Evolutionary conservation across 1,140 invertebrate species (phyloP).

Genomic region (Caenorhabditis remanei): DNA sequence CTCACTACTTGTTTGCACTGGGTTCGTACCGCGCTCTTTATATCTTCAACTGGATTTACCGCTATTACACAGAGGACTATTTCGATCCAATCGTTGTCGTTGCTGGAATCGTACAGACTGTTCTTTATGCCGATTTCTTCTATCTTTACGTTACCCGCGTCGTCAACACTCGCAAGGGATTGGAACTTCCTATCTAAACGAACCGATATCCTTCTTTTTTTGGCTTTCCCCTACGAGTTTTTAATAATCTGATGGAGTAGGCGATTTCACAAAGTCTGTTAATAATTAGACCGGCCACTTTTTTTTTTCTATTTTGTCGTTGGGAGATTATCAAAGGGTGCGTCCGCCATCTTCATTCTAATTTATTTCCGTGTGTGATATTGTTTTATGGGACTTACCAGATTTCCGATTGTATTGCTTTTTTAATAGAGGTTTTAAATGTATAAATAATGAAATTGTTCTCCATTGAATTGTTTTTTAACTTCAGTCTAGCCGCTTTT

Average conservation of each 20-base stretch:
- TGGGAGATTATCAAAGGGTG: conserved; percentile 14
- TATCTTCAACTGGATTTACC: conserved; percentile 97
- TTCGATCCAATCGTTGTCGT: conserved; percentile 97
- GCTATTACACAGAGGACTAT: conserved; percentile 91
- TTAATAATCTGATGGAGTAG: conserved; percentile 37
- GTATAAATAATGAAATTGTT: conserved; percentile 48
- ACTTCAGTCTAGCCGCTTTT: not conserved
- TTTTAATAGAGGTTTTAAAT: conserved; percentile 32
- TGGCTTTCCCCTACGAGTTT: conserved; percentile 35
- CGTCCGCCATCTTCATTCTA: conserved; percentile 1
- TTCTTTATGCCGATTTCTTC: conserved; percentile 99
- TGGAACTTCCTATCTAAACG: conserved; percentile 71
- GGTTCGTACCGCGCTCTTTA: conserved; percentile 93
- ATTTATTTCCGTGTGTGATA: conserved; percentile 44
- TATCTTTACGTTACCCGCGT: conserved; percentile 99
- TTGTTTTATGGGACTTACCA: conserved; percentile 26
- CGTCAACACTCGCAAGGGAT: conserved; percentile 69
- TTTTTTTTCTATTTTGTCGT: not conserved
- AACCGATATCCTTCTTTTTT: not conserved
- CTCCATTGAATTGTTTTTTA: not conserved
- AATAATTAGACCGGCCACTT: not conserved
- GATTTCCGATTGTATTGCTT: not conserved
- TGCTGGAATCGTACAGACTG: conserved; percentile 84
- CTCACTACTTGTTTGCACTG: conserved; percentile 97
- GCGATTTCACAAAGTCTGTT: not conserved